Percentiles rank a stretch among this genome's conserved stretches.
phyloP scores from a whole-genome alignment of 2,113 vertebrate species.

The Pogona vitticeps region DNA sequence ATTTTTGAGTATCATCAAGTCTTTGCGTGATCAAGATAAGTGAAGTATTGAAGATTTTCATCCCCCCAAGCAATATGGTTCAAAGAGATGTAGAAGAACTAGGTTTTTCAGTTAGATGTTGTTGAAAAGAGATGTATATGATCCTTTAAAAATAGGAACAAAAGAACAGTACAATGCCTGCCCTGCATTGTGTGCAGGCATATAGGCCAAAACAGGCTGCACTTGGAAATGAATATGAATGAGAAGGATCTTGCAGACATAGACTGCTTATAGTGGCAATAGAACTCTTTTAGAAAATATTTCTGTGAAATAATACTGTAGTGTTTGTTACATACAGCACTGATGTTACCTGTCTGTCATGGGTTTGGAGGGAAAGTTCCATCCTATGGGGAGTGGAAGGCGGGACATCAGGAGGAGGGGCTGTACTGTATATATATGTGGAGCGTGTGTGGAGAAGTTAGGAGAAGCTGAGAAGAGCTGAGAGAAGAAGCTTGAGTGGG shows the following conservation, averaged over 20 bases:
- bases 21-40: background rate
- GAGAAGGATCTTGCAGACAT: background rate
- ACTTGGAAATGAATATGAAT: background rate
- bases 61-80: background rate
- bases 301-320: background rate
- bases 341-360: too few species aligned
- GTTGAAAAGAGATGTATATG: background rate
- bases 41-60: constrained; percentile 7
- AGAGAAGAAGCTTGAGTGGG: too few species aligned
- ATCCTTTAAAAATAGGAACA: background rate
- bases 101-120: background rate
- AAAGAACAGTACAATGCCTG: background rate
- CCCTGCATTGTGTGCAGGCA: background rate
- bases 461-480: too few species aligned
- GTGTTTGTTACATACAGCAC: too few species aligned
- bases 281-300: background rate
- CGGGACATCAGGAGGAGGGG: too few species aligned
- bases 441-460: too few species aligned
- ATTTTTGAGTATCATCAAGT: background rate
- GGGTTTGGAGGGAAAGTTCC: too few species aligned
- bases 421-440: too few species aligned
- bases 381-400: too few species aligned
- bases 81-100: background rate
- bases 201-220: background rate
- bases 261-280: background rate